phyloP scores from a whole-genome alignment of 2,888 invertebrate genomes.

The Hirtodrosophila histrioides region DNA sequence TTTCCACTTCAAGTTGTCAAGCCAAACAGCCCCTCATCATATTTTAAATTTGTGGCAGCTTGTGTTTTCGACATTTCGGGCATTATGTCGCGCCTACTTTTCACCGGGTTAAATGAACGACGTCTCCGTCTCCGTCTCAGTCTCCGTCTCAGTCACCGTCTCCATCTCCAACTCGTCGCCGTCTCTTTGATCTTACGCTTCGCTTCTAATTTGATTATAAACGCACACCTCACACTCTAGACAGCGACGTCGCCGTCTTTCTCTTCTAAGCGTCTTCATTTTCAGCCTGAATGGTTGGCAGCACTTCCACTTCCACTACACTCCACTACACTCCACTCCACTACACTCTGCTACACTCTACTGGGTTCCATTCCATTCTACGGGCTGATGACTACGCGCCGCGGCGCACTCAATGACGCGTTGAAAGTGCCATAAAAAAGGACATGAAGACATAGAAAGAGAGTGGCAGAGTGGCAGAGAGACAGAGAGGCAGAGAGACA shows the following conservation, averaged over 20 bases:
- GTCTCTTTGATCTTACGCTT: constrained; percentile 76
- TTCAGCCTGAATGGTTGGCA: constrained; percentile 63
- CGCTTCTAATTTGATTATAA: constrained; percentile 81
- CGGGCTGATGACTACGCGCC: constrained; percentile 72
- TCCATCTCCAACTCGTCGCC: constrained; percentile 7
- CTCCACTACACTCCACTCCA: constrained; percentile 7
- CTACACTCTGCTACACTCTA: constrained; percentile 1
- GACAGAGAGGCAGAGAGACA: constrained; percentile 2
- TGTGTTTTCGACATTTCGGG: constrained; percentile 75
- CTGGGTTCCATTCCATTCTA: constrained; percentile 22
- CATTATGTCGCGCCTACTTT: constrained; percentile 81
- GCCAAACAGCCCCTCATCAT: constrained; percentile 65
- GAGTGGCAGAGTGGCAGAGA: constrained; percentile 8
- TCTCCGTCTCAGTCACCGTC: background rate
- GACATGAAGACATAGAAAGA: constrained; percentile 67
- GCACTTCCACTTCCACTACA: constrained; percentile 46
- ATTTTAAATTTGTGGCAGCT: constrained; percentile 67
- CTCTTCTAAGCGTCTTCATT: constrained; percentile 68
- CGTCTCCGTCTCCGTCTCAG: background rate
- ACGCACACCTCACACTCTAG: constrained; percentile 64
- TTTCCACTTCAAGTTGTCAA: constrained; percentile 82
- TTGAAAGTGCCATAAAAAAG: constrained; percentile 79
- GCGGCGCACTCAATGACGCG: constrained; percentile 80
- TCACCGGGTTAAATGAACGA: constrained; percentile 54
- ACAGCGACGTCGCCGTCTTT: constrained; percentile 7